Percentiles rank a stretch among this genome's conserved stretches.
phyloP scores from a whole-genome alignment of 2,113 vertebrate species.

The Oreotrochilus melanogaster region DNA sequence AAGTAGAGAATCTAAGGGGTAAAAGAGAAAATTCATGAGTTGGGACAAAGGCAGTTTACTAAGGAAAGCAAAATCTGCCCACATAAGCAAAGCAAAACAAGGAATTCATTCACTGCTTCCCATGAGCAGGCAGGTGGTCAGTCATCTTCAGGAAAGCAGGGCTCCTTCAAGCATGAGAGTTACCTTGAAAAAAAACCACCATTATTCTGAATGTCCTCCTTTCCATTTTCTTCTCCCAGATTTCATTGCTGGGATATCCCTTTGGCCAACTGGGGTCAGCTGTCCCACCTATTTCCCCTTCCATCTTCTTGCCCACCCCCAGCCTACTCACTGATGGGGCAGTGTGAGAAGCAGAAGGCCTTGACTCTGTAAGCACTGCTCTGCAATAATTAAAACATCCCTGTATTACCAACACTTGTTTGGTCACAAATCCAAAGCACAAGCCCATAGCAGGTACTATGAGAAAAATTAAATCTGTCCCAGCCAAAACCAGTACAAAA shows the following conservation, averaged over 20 bases:
- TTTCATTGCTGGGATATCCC: background rate
- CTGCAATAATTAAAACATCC: background rate
- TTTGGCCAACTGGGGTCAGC: background rate
- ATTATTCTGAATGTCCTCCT: background rate
- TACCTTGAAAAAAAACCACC: background rate
- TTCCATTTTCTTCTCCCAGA: background rate
- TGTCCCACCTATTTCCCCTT: background rate
- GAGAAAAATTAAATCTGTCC: background rate
- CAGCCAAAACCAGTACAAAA: background rate
- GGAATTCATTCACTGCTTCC: background rate
- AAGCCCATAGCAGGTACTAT: background rate
- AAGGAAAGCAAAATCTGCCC: background rate
- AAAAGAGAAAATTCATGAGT: background rate
- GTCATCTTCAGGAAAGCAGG: background rate
- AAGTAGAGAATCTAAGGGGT: background rate
- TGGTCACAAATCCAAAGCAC: background rate
- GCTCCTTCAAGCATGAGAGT: fast-evolving
- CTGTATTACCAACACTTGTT: background rate
- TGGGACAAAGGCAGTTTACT: background rate
- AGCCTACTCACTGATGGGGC: background rate
- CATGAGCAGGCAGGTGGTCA: background rate
- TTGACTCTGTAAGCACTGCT: background rate
- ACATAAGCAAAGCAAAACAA: background rate
- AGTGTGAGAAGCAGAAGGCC: background rate
- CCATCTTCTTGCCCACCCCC: fast-evolving